Base-by-base conservation (phyloP, 2,113 vertebrate species). In the Brachirus orientalis region DNA sequence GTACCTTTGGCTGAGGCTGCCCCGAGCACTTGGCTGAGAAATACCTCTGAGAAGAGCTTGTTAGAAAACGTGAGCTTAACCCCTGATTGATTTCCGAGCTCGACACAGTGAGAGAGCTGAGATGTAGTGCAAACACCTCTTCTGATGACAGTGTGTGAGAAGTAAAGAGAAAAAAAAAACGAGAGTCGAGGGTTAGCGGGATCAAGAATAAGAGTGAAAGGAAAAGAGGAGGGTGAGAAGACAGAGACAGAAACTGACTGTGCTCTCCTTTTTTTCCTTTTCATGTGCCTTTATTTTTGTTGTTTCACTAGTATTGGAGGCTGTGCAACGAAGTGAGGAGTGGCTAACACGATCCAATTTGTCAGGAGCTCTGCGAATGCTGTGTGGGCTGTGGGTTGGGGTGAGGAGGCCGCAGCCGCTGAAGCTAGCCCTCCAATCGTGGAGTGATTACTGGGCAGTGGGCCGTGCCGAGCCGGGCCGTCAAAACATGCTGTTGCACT, bases 331-430 rank as follows among this genome's bases (percentile, higher is more conserved):
- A 91, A 90, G 81, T 90, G 87, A 86, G 71, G 76, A 88, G 81
- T 72, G 82, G 84, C 88, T 86, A 91, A 91, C 87, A 84, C 69
- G 57, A 86, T 69, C 85, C 90, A 88, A 88, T 91, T 91, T 89
- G 89, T 91, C 83, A 86, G 80, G 63, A 85, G 82, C 85, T 85
- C 79, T 79, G 83, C 58, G 79, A 83, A 83, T 90, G 72, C 82
- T 86, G 85, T 85, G 82, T 77, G 74, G 70, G 71, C 77, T 44
- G 73, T 56, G 82, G 76, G 70, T 76, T 75, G 76, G 75, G 82
- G 78, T 68, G 76, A 69, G 64, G 66, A 74, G 78, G 75, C 72
- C 50, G 63, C 69, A 63, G 74, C 73, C 51, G 52, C 69, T 60
- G 80, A 82, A 74, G 86, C 85, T 78, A 78, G 83, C 80, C 78